Evolutionary conservation across 2,797 vertebrate genomes (phyloP), one percentile per base, ranked within the genome.

Genomic region (Hoplostethus mediterraneus): DNA sequence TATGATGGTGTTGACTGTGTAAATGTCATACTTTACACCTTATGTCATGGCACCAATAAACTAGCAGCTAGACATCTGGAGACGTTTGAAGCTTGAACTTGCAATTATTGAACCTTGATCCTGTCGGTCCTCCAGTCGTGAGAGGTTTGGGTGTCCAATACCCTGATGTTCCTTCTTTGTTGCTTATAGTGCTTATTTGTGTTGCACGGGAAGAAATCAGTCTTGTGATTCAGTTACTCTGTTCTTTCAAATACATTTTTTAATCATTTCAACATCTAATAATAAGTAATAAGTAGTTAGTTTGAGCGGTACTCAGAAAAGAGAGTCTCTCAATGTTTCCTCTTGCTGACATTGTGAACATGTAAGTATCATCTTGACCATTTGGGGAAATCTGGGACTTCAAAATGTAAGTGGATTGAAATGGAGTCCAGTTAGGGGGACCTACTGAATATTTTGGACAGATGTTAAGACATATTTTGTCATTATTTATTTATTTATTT

Each of bases 1-100:
- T n/a, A 53, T 75, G 59, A 75, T 65, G 38, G 31, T 45, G 21
- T 63, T 44, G n/a, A 0, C 25, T 44, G 38, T 54, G 45, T 49
- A 54, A 62, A 44, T 62, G 57, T 55, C 56, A 59, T 16, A 21
- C 54, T 3, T 36, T 31, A 9, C 30, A 28, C 21, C 59, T 38
- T n/a, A 42, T 38, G 28, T 45, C 13, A 54, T 55, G 38, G 25
- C 30, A n/a, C 33, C 17, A 33, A 47, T 47, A 45, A 44, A 17
- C 2, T 45, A 48, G 53, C 42, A 60, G 54, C 54, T 53, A 30
- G 11, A 30, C 31, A 47, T 67, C 13, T 53, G 21, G 42, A 30
- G 11, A 30, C 31, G 33, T 67, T 17, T 53, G 21, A 65, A 54
- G 12, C 49, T 67, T 56, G 36, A 28, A 14, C 33, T 56, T 36